Conservation (phyloP, 2,888 invertebrate species). For the Enchytraeus crypticus region DNA sequence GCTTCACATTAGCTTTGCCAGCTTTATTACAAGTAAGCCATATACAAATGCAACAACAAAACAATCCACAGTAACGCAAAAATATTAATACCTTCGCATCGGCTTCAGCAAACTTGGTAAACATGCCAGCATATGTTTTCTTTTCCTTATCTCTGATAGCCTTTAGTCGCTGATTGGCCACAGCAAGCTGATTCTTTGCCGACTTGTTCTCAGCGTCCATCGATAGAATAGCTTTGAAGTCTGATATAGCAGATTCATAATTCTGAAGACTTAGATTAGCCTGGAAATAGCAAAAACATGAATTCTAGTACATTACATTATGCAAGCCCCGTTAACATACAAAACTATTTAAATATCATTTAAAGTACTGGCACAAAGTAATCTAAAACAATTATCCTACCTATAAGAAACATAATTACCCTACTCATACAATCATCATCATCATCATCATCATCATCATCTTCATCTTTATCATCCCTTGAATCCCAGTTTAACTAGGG, state of each 20-base stretch:
- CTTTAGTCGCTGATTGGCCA: constrained; percentile 66
- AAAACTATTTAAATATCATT: not conserved
- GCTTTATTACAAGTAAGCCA: not conserved
- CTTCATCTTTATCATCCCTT: too few relatives aligned
- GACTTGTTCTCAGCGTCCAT: constrained; percentile 79
- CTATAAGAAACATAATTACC: too few relatives aligned
- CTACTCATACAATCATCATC: too few relatives aligned
- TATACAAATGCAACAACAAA: constrained; percentile 21
- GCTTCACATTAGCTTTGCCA: too few relatives aligned
- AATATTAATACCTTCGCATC: constrained; percentile 32
- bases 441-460: too few relatives aligned
- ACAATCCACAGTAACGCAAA: too few relatives aligned
- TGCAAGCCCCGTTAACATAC: not conserved
- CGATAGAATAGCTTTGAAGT: constrained; percentile 68
- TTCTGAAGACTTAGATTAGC: constrained; percentile 68
- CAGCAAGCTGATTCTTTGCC: constrained; percentile 65
- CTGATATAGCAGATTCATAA: constrained; percentile 64
- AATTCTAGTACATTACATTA: not conserved
- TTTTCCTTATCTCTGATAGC: constrained; percentile 72
- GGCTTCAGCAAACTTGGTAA: constrained; percentile 67
- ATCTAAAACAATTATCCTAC: not conserved
- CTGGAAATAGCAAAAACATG: too few relatives aligned
- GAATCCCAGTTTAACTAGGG: too few relatives aligned
- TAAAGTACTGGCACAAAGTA: not conserved
- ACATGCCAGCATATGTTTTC: constrained; percentile 85